Conservation (phyloP, 2,888 invertebrate species). For the Pomacea canaliculata region DNA sequence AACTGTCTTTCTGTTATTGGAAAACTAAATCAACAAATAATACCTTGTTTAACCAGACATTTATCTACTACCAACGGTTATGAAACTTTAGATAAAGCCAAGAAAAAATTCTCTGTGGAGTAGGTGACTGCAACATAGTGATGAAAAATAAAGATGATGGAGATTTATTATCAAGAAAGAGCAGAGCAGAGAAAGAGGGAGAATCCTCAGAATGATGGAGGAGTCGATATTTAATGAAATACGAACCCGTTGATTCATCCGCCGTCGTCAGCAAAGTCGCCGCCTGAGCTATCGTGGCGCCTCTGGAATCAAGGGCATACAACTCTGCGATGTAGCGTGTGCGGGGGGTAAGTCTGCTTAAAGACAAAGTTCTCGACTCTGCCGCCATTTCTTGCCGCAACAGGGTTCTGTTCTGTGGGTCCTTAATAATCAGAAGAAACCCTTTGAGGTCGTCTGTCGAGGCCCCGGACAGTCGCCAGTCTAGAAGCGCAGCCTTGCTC, state of each 20-base stretch:
- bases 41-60: no score
- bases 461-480: conserved; percentile 10
- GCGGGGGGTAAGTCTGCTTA: conserved; percentile 12
- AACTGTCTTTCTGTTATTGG: no score
- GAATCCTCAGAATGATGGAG: no score
- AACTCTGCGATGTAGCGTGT: conserved; percentile 15
- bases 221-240: background rate
- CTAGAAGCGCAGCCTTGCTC: conserved; percentile 6
- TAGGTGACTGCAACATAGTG: no score
- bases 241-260: background rate
- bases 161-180: no score
- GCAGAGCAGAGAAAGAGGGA: no score
- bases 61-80: no score
- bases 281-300: background rate
- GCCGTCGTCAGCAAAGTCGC: conserved; percentile 1
- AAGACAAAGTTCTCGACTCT: conserved; percentile 17
- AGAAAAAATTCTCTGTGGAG: no score
- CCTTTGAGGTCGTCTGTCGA: background rate
- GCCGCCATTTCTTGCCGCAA: conserved; percentile 15
- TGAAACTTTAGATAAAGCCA: no score
- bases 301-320: conserved; percentile 15
- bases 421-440: conserved; percentile 12
- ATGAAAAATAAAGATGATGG: no score
- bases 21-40: no score
- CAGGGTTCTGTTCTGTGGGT: conserved; percentile 9